Conservation (phyloP, 1,140 invertebrate species). For the Drosophila oshimai region DNA sequence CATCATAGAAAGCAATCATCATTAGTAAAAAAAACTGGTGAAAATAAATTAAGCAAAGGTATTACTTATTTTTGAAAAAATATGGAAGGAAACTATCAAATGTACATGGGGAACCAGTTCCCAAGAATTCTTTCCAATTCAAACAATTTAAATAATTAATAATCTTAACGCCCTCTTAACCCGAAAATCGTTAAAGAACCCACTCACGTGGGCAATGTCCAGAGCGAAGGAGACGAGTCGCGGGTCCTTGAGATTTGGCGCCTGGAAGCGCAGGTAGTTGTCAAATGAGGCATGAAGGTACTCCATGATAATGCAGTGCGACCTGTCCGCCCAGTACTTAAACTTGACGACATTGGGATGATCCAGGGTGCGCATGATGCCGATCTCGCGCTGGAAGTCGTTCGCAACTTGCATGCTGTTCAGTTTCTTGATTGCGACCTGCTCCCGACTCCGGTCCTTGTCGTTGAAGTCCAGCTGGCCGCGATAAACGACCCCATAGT, state of each 20-base stretch:
- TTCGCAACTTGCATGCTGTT: conserved; percentile 83
- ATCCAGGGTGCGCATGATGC: conserved; percentile 90
- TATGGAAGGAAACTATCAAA: too few species aligned
- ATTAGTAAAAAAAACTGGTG: background rate
- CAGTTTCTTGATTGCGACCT: conserved; percentile 90
- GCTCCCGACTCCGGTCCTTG: conserved; percentile 49
- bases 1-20: background rate
- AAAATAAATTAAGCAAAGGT: too few species aligned
- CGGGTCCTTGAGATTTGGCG: conserved; percentile 84
- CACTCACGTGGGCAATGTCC: conserved; percentile 88
- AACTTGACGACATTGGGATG: conserved; percentile 95
- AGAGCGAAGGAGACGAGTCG: conserved; percentile 85
- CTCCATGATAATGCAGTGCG: conserved; percentile 93
- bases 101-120: too few species aligned
- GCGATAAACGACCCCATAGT: conserved; percentile 68
- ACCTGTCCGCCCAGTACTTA: conserved; percentile 90
- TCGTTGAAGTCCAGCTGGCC: conserved; percentile 55
- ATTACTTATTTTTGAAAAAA: too few species aligned
- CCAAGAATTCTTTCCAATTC: too few species aligned
- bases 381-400: conserved; percentile 89
- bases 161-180: too few species aligned
- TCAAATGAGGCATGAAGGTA: conserved; percentile 92
- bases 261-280: conserved; percentile 88
- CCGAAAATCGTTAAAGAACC: background rate
- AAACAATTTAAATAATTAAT: too few species aligned